phyloP scores from a whole-genome alignment of 2,888 invertebrate genomes.

The Drosophila pseudotakahashii region DNA sequence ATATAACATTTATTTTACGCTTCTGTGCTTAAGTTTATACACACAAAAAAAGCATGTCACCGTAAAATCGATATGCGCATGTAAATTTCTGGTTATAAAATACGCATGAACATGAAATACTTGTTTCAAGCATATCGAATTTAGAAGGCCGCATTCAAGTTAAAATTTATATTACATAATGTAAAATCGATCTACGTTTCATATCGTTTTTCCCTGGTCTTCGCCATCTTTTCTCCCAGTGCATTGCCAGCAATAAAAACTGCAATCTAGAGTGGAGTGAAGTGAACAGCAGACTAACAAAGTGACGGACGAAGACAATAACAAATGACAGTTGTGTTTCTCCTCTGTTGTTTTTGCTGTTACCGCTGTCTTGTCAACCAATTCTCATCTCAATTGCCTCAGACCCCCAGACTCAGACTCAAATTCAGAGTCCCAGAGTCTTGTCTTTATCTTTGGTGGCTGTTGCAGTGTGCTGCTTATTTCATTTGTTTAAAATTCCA shows the following conservation, averaged over 20 bases:
- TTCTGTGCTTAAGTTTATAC: too few relatives aligned
- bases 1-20: too few relatives aligned
- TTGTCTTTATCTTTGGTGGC: conserved; percentile 21
- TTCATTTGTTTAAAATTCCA: conserved; percentile 42
- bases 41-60: too few relatives aligned
- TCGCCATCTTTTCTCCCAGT: neutral
- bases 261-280: conserved; percentile 18
- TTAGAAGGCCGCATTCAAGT: too few relatives aligned
- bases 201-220: neutral
- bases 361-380: conserved; percentile 31
- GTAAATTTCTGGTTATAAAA: too few relatives aligned
- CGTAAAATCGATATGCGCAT: too few relatives aligned
- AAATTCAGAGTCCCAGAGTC: neutral
- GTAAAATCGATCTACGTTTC: too few relatives aligned
- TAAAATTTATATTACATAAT: too few relatives aligned
- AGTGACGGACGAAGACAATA: conserved; percentile 46
- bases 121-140: too few relatives aligned
- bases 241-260: conserved; percentile 6
- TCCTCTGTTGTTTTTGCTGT: conserved; percentile 6
- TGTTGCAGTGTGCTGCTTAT: conserved; percentile 22
- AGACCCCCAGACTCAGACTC: conserved; percentile 1
- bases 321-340: conserved; percentile 66
- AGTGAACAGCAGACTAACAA: conserved; percentile 35
- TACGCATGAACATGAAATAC: too few relatives aligned
- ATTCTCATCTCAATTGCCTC: conserved; percentile 47